Conservation (phyloP, 2,888 invertebrate genomes). For the Augochlorella aurata region DNA sequence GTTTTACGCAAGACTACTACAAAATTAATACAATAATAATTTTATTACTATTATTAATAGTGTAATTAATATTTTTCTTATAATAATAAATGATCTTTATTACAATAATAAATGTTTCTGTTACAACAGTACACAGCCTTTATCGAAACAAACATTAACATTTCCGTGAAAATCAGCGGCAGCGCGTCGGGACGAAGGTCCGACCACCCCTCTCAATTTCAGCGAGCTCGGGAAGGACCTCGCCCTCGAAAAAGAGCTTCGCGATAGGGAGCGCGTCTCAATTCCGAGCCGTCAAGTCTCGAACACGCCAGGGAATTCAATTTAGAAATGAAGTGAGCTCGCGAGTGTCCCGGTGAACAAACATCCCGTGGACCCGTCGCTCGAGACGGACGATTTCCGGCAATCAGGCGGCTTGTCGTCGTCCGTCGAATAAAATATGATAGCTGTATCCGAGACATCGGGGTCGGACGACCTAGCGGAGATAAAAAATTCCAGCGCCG, state of each 20-base stretch:
- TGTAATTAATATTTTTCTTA: too few species aligned
- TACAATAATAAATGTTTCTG: too few species aligned
- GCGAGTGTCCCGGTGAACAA: slow-evolving; percentile 10
- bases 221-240: too few species aligned
- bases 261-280: not conserved
- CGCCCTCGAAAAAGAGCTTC: not conserved
- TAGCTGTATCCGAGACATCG: not conserved
- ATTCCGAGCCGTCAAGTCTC: not conserved
- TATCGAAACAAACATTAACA: too few species aligned
- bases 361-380: not conserved
- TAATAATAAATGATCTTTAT: too few species aligned
- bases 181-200: too few species aligned
- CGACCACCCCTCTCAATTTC: too few species aligned
- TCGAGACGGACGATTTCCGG: not conserved
- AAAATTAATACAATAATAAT: too few species aligned
- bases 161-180: too few species aligned
- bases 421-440: not conserved
- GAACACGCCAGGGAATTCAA: slow-evolving; percentile 26
- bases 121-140: too few species aligned
- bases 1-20: too few species aligned
- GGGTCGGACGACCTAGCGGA: not conserved
- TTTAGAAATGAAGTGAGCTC: not conserved
- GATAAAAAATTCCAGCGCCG: slow-evolving; percentile 38
- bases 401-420: slow-evolving; percentile 13
- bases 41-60: too few species aligned